A percentile compares a stretch with the other conserved stretches of the same genome.
Conservation (phyloP, 2,113 vertebrate species). For the Talpa occidentalis region DNA sequence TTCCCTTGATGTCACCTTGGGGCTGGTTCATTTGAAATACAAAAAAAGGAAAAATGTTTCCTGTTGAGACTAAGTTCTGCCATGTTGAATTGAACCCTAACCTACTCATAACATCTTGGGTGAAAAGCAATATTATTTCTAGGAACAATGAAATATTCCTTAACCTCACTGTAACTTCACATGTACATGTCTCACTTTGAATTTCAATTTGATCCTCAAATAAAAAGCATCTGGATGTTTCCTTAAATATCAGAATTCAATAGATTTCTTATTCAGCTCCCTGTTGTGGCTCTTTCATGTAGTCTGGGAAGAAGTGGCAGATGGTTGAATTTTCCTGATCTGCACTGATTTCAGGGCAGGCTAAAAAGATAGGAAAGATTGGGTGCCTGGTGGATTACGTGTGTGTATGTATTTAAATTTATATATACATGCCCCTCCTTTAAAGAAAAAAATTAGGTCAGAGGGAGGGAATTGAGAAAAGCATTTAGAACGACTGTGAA, state of each 20-base stretch:
- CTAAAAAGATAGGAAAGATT: constrained; percentile 17
- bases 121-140: background rate
- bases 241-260: background rate
- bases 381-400: background rate
- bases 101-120: background rate
- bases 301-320: background rate
- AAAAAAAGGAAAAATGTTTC: background rate
- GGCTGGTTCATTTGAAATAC: background rate
- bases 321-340: background rate
- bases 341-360: background rate
- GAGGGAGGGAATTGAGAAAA: background rate
- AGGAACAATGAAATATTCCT: background rate
- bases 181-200: background rate
- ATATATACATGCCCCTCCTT: background rate
- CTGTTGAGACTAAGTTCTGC: background rate
- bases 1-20: background rate
- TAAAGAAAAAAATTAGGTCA: background rate
- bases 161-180: background rate
- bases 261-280: background rate
- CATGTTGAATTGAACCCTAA: background rate
- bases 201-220: background rate
- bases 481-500: background rate
- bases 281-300: background rate
- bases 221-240: background rate
- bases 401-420: background rate